These are phyloP conservation scores for Sinelater perroti DNA, from an alignment of 2,888 invertebrate species.

Conservation along the genomic window DNA sequence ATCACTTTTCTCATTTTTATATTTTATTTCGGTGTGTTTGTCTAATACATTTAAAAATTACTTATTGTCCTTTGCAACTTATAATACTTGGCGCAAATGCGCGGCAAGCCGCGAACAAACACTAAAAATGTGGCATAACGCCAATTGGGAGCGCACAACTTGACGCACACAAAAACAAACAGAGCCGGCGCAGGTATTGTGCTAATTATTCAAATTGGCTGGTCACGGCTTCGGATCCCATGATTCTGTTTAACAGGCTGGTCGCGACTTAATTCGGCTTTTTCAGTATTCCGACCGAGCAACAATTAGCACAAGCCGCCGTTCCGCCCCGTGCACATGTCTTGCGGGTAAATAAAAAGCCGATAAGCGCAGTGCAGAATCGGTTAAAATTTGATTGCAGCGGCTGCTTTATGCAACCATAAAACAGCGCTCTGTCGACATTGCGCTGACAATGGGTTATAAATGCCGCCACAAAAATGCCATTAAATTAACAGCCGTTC, in stretches of 20 bases:
- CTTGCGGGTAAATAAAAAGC: not conserved
- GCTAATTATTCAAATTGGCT: slow-evolving; percentile 34
- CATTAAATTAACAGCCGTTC: not conserved
- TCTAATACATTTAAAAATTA: too few species aligned
- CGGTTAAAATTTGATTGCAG: not conserved
- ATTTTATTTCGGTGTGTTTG: too few species aligned
- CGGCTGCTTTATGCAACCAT: too few species aligned
- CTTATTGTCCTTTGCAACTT: too few species aligned
- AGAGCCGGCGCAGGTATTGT: slow-evolving; percentile 24
- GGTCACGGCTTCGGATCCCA: slow-evolving; percentile 29
- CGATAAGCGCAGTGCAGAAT: not conserved
- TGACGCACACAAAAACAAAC: slow-evolving; percentile 32
- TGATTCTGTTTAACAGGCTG: slow-evolving; percentile 30
- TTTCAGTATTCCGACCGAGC: too few species aligned
- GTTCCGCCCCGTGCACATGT: not conserved
- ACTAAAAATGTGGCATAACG: too few species aligned
- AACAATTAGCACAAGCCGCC: too few species aligned
- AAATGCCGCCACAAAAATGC: slow-evolving; percentile 10
- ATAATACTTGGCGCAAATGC: too few species aligned
- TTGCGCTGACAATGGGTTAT: not conserved
- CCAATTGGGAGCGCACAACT: too few species aligned
- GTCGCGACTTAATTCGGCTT: slow-evolving; percentile 12
- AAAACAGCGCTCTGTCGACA: too few species aligned
- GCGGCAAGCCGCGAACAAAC: too few species aligned
- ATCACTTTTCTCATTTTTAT: too few species aligned